Evolutionary conservation across 2,797 vertebrate species (phyloP), one percentile per base, ranked within the genome.

Genomic region (Enteromius thamalakanensis): DNA sequence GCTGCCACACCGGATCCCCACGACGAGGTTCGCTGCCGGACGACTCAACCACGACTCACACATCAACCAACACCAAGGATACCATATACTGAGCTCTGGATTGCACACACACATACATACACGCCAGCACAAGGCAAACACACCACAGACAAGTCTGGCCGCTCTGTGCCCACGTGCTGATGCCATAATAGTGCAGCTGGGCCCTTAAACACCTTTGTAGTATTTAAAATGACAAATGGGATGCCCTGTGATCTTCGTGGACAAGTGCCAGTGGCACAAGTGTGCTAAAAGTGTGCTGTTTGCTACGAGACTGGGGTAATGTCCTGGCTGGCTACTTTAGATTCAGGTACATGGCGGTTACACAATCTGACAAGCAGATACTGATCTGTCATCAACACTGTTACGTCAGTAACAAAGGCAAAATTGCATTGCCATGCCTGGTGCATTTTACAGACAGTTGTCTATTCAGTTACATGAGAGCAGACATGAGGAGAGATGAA

Each of bases 21-120:
- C 87, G 84, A 17, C 84, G 90, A 0, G 87, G 91, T 42, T 94
- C 94, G 19, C 32, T 90, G 0, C 93, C 91, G 0, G 94, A 91
- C 0, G 94, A 96, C 89, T 96, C 95, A 81, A 94, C 90, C 1
- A 5, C 92, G 82, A 96, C 96, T 0, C 95, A 94, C 89, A 94
- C 90, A 82, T 96, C 93, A 88, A 94, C 78, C 89, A 79, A 85
- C 74, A 87, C 90, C 81, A 93, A 93, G 81, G 94, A 94, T 70
- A 88, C 89, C 5, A 47, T 91, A 49, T 92, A 92, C 82, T 90
- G 81, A 32, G 77, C 64, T 72, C 72, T 29, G 34, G 34, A 60
- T 21, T 10, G 37, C 26, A 68, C 15, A 64, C 58, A 9, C 17
- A 8, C 68, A 8, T 9, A 32, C 72, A 42, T 10, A 81, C 72